Percentiles rank a stretch among this genome's conserved stretches.
These are phyloP conservation scores for Bubo bubo DNA, from an alignment of 2,113 vertebrate species.

Conservation along the genomic window DNA sequence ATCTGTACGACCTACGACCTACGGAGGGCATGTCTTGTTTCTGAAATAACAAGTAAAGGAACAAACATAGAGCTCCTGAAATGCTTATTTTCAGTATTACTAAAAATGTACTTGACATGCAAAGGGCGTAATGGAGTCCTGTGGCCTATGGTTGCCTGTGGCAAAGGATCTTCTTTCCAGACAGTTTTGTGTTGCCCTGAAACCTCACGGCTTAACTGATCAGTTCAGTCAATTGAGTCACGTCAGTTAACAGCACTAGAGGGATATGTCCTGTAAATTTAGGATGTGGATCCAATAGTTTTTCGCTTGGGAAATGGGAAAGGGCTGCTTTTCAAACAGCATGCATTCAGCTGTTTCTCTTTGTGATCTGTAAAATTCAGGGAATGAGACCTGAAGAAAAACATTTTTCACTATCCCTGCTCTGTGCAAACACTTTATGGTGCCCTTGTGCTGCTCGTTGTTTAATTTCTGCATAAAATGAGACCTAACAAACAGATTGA, in stretches of 20 bases:
- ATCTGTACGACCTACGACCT: neutral
- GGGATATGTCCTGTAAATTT: neutral
- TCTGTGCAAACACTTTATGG: neutral
- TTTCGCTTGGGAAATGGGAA: neutral
- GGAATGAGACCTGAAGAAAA: neutral
- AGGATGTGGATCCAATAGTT: neutral
- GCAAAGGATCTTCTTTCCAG: slow-evolving; percentile 5
- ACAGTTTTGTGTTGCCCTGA: neutral
- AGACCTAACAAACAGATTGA: neutral
- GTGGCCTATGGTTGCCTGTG: neutral
- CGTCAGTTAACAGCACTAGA: neutral
- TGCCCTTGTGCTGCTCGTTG: neutral
- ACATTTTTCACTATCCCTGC: neutral
- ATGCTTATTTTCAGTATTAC: neutral
- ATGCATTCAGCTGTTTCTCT: fast-evolving
- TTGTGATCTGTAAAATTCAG: neutral
- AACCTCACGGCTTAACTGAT: neutral
- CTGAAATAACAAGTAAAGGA: neutral
- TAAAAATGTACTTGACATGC: neutral
- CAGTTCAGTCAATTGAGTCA: neutral
- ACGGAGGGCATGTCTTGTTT: neutral
- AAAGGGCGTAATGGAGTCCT: neutral
- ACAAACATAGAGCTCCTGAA: neutral
- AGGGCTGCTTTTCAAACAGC: neutral
- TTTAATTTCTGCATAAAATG: neutral